phyloP scores from a whole-genome alignment of 2,888 invertebrate species.

The Taenaris catops region DNA sequence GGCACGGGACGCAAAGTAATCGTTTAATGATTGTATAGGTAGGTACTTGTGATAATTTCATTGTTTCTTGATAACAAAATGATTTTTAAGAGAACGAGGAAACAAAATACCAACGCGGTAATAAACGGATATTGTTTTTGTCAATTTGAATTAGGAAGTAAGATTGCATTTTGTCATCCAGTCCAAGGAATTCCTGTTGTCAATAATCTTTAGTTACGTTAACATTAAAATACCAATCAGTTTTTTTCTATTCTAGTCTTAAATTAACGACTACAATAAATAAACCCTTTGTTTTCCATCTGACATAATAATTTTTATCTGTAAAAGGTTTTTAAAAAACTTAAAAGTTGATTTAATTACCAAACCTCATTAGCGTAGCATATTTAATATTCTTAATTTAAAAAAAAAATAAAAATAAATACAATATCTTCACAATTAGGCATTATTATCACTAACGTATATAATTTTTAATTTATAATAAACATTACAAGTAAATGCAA shows the following conservation, averaged over 20 bases:
- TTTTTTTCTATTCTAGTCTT: slow-evolving; percentile 53
- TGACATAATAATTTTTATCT: slow-evolving; percentile 52
- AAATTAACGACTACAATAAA: slow-evolving; percentile 43
- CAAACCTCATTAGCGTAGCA: too few relatives aligned
- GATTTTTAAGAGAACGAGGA: slow-evolving; percentile 9
- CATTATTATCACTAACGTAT: too few relatives aligned
- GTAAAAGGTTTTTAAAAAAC: slow-evolving; percentile 65
- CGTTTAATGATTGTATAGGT: background rate
- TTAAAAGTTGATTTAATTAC: slow-evolving; percentile 22
- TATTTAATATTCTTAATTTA: too few relatives aligned
- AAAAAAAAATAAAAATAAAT: too few relatives aligned
- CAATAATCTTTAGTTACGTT: slow-evolving; percentile 7
- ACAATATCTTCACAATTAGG: too few relatives aligned
- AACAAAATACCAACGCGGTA: slow-evolving; percentile 2
- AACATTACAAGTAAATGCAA: too few relatives aligned
- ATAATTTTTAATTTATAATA: background rate
- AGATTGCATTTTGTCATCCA: slow-evolving; percentile 11
- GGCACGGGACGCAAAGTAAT: too few relatives aligned
- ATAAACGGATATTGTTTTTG: slow-evolving; percentile 6
- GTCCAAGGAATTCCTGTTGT: slow-evolving; percentile 13
- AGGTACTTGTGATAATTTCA: slow-evolving; percentile 26
- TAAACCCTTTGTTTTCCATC: slow-evolving; percentile 36
- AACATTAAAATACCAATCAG: slow-evolving; percentile 6
- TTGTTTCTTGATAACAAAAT: slow-evolving; percentile 19
- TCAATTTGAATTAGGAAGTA: slow-evolving; percentile 1